A percentile compares a stretch with the other conserved stretches of the same genome.
Conservation (phyloP, 2,797 vertebrate genomes). For the Neopelma chrysocephalum region DNA sequence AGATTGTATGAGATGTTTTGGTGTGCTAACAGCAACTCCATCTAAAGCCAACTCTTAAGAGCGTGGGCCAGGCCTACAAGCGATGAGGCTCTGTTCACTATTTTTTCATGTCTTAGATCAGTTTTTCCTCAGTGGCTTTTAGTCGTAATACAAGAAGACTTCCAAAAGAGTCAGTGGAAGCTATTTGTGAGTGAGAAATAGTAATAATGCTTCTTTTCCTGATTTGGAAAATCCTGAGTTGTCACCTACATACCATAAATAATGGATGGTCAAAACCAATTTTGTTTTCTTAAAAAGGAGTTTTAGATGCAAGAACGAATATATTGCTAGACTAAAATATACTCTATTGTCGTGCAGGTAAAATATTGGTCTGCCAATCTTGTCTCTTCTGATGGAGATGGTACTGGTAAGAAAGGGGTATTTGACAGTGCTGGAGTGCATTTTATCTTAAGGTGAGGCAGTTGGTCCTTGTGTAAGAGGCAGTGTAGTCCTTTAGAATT, state of each 20-base stretch:
- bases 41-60: background rate
- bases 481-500: background rate
- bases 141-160: background rate
- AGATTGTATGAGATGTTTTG: background rate
- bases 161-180: background rate
- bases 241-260: background rate
- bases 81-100: fast-evolving
- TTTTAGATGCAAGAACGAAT: background rate
- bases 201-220: background rate
- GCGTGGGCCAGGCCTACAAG: background rate
- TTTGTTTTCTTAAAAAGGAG: background rate
- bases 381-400: background rate
- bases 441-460: background rate
- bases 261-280: background rate
- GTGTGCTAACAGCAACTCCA: background rate
- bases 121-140: background rate
- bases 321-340: background rate
- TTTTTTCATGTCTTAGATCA: background rate
- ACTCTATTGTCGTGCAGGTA: background rate
- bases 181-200: background rate
- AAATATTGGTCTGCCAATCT: background rate
- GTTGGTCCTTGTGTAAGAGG: background rate
- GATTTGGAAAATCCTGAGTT: background rate
- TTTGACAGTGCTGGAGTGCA: background rate
- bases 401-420: background rate